Evolutionary conservation across 2,113 vertebrate genomes (phyloP).

Genomic region (Oreochromis niloticus): DNA sequence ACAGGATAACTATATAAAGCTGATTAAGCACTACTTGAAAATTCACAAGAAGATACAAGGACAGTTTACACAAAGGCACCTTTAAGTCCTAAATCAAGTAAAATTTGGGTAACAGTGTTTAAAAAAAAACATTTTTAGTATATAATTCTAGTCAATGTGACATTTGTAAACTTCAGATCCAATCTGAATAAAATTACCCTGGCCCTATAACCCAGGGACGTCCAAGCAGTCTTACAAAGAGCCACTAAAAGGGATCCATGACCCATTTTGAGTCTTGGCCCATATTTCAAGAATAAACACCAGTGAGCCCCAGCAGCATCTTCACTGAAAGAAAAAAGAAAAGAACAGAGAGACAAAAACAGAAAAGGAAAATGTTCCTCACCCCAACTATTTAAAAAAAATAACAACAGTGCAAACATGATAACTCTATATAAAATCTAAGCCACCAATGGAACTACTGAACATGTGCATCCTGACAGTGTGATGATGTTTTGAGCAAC

Average conservation of each 20-base stretch:
- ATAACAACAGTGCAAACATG: not conserved
- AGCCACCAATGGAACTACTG: not conserved
- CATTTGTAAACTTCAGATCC: not conserved
- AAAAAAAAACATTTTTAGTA: not conserved
- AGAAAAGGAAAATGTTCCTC: not conserved
- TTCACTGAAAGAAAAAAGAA: not conserved
- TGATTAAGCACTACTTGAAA: conserved; percentile 3
- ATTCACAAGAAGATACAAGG: conserved; percentile 1
- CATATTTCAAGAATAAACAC: conserved; percentile 9
- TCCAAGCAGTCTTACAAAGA: conserved; percentile 8
- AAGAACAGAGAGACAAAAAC: not conserved
- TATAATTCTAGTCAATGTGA: not conserved
- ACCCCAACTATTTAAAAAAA: not conserved
- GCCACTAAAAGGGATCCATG: conserved; percentile 14
- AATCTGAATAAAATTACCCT: conserved; percentile 24
- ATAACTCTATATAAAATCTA: not conserved
- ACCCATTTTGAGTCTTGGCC: conserved; percentile 17
- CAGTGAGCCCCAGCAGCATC: not conserved
- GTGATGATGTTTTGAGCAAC: not conserved
- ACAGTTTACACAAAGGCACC: not conserved
- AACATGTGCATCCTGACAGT: not conserved
- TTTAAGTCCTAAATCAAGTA: not conserved
- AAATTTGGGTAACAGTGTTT: not conserved
- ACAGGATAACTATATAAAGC: not conserved
- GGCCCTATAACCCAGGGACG: conserved; percentile 9